Evolutionary conservation across 1,140 invertebrate species (phyloP).

Genomic region (Subanguina moxae): DNA sequence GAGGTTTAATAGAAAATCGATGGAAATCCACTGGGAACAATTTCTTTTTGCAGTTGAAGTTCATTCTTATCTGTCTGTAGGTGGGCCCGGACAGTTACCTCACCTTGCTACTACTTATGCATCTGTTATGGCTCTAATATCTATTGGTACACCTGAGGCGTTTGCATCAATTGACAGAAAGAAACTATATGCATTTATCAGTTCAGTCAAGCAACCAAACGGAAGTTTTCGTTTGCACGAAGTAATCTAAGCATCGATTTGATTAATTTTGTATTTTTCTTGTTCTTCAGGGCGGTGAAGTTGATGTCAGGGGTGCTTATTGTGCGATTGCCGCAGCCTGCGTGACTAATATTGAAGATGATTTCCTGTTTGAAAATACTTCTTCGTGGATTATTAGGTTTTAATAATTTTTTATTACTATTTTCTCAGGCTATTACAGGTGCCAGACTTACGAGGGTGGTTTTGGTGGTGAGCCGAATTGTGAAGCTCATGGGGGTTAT

Average conservation of each 20-base stretch:
- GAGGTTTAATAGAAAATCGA: too few relatives aligned
- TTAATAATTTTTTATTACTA: not conserved
- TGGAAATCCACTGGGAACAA: too few relatives aligned
- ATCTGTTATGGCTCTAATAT: conserved; percentile 83
- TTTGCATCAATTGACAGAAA: conserved; percentile 79
- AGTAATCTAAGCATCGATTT: not conserved
- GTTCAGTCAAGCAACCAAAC: conserved; percentile 69
- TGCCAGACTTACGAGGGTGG: conserved; percentile 98
- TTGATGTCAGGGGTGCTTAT: conserved; percentile 83
- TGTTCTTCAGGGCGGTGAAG: conserved; percentile 75
- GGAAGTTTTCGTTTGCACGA: conserved; percentile 85
- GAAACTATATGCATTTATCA: conserved; percentile 67
- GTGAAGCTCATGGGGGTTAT: conserved; percentile 97
- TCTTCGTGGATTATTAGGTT: conserved; percentile 73
- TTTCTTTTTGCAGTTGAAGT: not conserved
- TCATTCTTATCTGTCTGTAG: too few relatives aligned
- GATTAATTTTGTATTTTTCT: not conserved
- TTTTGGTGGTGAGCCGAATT: conserved; percentile 84
- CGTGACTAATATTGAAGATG: conserved; percentile 17
- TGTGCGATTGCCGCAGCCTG: conserved; percentile 77
- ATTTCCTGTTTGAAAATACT: conserved; percentile 64
- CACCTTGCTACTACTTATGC: conserved; percentile 96
- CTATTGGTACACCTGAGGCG: conserved; percentile 79
- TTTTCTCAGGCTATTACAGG: conserved; percentile 59
- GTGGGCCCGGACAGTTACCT: conserved; percentile 81